phyloP scores from a whole-genome alignment of 2,888 invertebrate genomes.

The Platypus cylindrus region DNA sequence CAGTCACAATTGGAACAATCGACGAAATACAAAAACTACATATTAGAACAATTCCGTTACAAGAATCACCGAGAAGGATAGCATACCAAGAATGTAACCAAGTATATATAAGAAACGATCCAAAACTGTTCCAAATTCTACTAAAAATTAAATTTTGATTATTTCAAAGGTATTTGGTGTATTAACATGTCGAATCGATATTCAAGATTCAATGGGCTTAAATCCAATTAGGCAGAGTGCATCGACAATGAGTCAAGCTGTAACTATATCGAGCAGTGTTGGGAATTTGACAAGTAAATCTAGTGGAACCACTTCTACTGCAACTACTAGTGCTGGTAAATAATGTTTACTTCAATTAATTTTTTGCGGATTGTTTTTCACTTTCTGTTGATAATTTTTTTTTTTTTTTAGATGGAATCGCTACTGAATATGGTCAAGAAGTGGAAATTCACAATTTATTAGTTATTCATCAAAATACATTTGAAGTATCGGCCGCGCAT shows the following conservation, averaged over 20 bases:
- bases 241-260: slow-evolving; percentile 59
- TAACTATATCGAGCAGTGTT: slow-evolving; percentile 44
- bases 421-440: slow-evolving; percentile 61
- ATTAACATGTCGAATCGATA: slow-evolving; percentile 79
- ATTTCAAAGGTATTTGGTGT: slow-evolving; percentile 76
- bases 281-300: slow-evolving; percentile 38
- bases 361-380: not conserved
- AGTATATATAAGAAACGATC: slow-evolving; percentile 26
- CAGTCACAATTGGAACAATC: slow-evolving; percentile 90
- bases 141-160: slow-evolving; percentile 3
- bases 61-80: slow-evolving; percentile 88
- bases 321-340: slow-evolving; percentile 12
- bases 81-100: slow-evolving; percentile 88
- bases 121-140: not conserved
- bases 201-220: slow-evolving; percentile 63
- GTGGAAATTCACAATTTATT: slow-evolving; percentile 83
- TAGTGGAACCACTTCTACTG: slow-evolving; percentile 32
- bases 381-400: too few species aligned
- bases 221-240: slow-evolving; percentile 58
- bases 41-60: slow-evolving; percentile 87
- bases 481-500: slow-evolving; percentile 92
- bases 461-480: slow-evolving; percentile 91
- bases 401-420: slow-evolving; percentile 20
- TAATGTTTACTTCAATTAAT: not conserved
- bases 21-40: slow-evolving; percentile 98